These are phyloP conservation scores for Trematocara marginatum DNA, from an alignment of 2,113 vertebrate species.

Conservation along the genomic window DNA sequence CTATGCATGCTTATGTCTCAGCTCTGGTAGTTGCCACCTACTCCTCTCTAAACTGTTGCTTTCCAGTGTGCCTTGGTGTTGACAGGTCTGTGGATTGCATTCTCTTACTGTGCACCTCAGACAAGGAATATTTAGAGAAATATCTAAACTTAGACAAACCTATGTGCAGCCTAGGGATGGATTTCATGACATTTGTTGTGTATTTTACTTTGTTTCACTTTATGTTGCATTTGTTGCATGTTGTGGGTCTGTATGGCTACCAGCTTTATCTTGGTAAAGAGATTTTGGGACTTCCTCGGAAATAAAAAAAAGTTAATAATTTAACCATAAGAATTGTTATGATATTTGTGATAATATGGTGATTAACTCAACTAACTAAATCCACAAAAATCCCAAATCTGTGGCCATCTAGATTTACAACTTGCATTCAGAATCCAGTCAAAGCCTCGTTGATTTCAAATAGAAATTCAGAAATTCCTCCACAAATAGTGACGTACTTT, in stretches of 20 bases:
- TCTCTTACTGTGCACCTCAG: not conserved
- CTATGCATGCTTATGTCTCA: not conserved
- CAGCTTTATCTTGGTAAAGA: not conserved
- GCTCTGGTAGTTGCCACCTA: not conserved
- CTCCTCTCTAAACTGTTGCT: not conserved
- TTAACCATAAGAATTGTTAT: not conserved
- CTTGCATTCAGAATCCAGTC: not conserved
- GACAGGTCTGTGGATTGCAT: not conserved
- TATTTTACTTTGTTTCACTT: not conserved
- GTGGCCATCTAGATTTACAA: not conserved
- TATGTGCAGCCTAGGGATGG: not conserved
- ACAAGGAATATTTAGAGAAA: not conserved
- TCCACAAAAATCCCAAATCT: not conserved
- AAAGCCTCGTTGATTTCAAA: not conserved
- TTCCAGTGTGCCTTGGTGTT: not conserved
- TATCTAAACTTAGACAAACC: not conserved
- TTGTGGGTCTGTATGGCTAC: not conserved
- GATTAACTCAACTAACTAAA: not conserved
- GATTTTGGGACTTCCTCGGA: not conserved
- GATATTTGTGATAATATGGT: not conserved
- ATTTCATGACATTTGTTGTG: not conserved
- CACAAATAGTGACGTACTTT: not conserved
- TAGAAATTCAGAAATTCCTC: not conserved
- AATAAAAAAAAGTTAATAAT: not conserved
- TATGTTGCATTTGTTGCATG: not conserved